Evolutionary conservation across 1,140 invertebrate species (phyloP).

Genomic region (Diabrotica virgifera): DNA sequence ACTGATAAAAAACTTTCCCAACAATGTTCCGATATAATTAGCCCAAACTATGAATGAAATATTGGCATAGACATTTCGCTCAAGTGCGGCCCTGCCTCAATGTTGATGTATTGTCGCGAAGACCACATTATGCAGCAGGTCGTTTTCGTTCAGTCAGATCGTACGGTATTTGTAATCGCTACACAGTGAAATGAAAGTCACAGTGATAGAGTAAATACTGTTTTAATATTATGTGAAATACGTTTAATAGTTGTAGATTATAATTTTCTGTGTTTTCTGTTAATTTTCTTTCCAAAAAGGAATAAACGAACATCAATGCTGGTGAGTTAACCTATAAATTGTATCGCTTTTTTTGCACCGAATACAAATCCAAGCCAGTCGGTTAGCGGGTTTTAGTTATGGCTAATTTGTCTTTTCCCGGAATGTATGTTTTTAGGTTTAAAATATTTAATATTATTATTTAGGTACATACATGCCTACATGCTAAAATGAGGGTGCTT

Average conservation of each 20-base stretch:
- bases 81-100: background rate
- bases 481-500: too few species aligned
- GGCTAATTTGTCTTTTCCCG: too few species aligned
- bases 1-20: too few species aligned
- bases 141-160: background rate
- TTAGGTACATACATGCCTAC: too few species aligned
- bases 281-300: background rate
- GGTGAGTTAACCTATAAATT: background rate
- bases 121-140: background rate
- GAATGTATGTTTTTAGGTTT: too few species aligned
- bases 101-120: conserved; percentile 2
- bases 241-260: background rate
- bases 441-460: too few species aligned
- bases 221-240: background rate
- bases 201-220: background rate
- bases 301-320: background rate
- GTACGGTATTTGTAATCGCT: background rate
- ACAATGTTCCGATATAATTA: too few species aligned
- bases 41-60: too few species aligned
- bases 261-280: background rate
- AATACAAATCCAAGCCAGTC: background rate
- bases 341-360: background rate
- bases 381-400: too few species aligned
- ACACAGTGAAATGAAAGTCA: background rate
- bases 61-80: background rate